These are phyloP conservation scores for Cactoblastis cactorum DNA, from an alignment of 2,888 invertebrate species.

Conservation along the genomic window DNA sequence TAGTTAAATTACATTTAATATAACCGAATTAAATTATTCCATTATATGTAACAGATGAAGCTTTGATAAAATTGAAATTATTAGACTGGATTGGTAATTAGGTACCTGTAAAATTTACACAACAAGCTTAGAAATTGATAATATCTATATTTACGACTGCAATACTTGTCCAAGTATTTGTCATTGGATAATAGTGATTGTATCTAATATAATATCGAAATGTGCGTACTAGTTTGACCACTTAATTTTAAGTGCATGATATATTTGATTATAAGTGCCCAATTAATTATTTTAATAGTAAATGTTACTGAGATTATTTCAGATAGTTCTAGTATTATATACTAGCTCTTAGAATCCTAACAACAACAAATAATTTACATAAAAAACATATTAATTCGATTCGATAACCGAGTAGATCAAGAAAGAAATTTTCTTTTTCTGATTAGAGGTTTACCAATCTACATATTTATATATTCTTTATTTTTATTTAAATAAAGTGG, in stretches of 20 bases:
- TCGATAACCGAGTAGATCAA: too few species aligned
- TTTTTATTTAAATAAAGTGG: too few species aligned
- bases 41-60: too few species aligned
- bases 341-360: too few species aligned
- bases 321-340: too few species aligned
- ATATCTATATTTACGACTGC: constrained; percentile 1
- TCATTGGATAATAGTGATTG: constrained; percentile 2
- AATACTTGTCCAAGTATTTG: constrained; percentile 1
- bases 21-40: too few species aligned
- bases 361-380: too few species aligned
- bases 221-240: background rate
- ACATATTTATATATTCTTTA: too few species aligned
- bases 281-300: background rate
- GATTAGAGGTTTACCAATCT: too few species aligned
- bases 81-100: background rate
- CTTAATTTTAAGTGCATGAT: background rate
- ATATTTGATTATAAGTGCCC: constrained; percentile 1
- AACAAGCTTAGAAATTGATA: constrained; percentile 1
- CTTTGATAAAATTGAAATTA: background rate
- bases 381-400: too few species aligned
- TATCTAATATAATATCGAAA: background rate
- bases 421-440: too few species aligned
- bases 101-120: background rate
- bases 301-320: background rate
- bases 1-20: too few species aligned